Evolutionary conservation across 1,140 invertebrate species (phyloP).

Genomic region (Drosophila funebris): DNA sequence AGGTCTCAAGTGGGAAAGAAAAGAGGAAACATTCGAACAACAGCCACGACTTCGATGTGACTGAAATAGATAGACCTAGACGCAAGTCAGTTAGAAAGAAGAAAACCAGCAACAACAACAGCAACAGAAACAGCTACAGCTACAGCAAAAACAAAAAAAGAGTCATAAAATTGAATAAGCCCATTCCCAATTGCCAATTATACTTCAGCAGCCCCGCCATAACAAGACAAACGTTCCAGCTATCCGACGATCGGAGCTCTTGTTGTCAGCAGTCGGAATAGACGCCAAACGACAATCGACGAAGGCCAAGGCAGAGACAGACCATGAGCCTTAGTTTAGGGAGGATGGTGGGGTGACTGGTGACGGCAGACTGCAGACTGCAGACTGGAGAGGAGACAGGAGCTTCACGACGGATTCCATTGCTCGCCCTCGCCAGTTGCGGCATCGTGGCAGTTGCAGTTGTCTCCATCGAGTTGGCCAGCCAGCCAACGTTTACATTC

Average conservation of each 20-base stretch:
- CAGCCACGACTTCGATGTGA: slow-evolving; percentile 78
- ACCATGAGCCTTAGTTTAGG: background rate
- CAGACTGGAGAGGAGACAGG: slow-evolving; percentile 20
- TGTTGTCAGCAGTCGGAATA: slow-evolving; percentile 64
- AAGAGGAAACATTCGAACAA: slow-evolving; percentile 53
- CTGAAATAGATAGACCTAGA: slow-evolving; percentile 66
- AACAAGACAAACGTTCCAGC: slow-evolving; percentile 71
- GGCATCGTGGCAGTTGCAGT: background rate
- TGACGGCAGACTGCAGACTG: too few species aligned
- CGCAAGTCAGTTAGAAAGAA: slow-evolving; percentile 30
- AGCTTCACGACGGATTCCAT: slow-evolving; percentile 64
- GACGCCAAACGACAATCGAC: slow-evolving; percentile 41
- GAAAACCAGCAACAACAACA: slow-evolving; percentile 6
- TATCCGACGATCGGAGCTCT: slow-evolving; percentile 70
- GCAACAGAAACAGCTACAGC: background rate
- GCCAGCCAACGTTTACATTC: slow-evolving; percentile 27
- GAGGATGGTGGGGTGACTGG: background rate
- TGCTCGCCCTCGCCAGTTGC: slow-evolving; percentile 50
- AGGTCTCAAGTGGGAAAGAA: slow-evolving; percentile 47
- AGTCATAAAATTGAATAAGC: slow-evolving; percentile 70
- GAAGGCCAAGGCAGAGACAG: slow-evolving; percentile 5
- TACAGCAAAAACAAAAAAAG: slow-evolving; percentile 1
- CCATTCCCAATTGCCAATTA: slow-evolving; percentile 81
- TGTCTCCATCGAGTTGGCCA: slow-evolving; percentile 22
- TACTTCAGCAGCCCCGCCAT: slow-evolving; percentile 46